Percentiles rank a stretch among this genome's conserved stretches.
These are phyloP conservation scores for Hydrozoanthus gracilis DNA, from an alignment of 92 coral and sea anemone species.

Conservation along the genomic window DNA sequence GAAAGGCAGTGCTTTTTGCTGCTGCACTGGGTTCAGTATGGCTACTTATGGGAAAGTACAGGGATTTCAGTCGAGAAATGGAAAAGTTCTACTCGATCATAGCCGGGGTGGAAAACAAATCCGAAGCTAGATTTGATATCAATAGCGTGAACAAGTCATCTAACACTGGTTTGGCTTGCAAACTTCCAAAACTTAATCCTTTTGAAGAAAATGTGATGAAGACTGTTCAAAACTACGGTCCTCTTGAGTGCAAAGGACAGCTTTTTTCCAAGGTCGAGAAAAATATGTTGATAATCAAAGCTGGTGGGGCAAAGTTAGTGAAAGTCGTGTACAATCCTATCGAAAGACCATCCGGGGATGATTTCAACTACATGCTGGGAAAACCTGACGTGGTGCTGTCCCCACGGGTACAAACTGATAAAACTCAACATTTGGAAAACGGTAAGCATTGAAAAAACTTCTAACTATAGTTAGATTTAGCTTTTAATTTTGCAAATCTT, in stretches of 20 bases:
- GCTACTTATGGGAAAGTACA: constrained; percentile 18
- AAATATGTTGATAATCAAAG: constrained; percentile 4
- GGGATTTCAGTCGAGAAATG: constrained; percentile 2
- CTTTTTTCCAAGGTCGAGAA: constrained; percentile 11
- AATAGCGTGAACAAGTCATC: background rate
- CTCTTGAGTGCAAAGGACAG: constrained; percentile 30
- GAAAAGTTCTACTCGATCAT: background rate
- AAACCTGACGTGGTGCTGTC: constrained; percentile 29
- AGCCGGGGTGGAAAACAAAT: background rate
- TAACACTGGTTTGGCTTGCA: background rate
- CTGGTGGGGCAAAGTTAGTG: background rate
- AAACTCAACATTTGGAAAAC: background rate
- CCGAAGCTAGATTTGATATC: background rate
- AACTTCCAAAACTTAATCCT: constrained; percentile 36
- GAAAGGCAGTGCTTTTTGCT: background rate
- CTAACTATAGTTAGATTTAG: too few species aligned
- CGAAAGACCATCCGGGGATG: constrained; percentile 34
- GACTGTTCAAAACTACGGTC: constrained; percentile 14
- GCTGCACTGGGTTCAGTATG: background rate
- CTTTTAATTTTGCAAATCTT: too few species aligned
- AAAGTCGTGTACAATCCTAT: constrained; percentile 35
- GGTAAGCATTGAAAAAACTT: background rate
- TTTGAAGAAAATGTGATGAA: constrained; percentile 32
- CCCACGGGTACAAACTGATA: background rate
- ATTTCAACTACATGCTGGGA: constrained; percentile 26